These are phyloP conservation scores for Carettochelys insculpta DNA, from an alignment of 2,113 vertebrate species.

Conservation along the genomic window DNA sequence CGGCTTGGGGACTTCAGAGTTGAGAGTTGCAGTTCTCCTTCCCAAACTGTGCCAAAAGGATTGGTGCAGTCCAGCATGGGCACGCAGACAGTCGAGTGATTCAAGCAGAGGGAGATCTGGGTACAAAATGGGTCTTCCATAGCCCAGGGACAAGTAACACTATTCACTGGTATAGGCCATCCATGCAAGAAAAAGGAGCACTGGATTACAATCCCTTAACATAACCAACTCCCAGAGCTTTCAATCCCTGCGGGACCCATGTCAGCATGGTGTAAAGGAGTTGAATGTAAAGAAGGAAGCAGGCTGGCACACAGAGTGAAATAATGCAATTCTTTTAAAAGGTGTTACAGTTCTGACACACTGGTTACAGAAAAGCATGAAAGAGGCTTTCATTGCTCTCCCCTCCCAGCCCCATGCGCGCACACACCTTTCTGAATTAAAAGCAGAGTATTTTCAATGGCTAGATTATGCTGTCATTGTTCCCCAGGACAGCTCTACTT, in stretches of 20 bases:
- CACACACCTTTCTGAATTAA: conserved; percentile 26
- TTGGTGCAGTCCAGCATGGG: conserved; percentile 30
- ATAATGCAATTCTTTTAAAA: not conserved
- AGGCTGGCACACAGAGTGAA: not conserved
- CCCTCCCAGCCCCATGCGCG: conserved; percentile 28
- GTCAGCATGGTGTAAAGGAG: not conserved
- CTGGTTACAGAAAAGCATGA: conserved; percentile 50
- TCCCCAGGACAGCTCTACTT: conserved; percentile 52
- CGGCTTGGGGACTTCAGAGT: not conserved
- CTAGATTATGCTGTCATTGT: conserved; percentile 30
- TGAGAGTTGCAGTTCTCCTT: conserved; percentile 25
- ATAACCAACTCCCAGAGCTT: not conserved
- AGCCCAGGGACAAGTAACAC: not conserved
- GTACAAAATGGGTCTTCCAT: not conserved
- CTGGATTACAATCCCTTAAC: not conserved
- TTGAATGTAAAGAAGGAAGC: not conserved
- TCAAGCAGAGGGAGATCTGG: conserved; percentile 48
- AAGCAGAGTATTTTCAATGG: conserved; percentile 42
- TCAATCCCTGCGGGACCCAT: conserved; percentile 24
- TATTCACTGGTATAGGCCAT: not conserved
- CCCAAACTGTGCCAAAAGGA: conserved; percentile 41
- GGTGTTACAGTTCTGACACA: conserved; percentile 56
- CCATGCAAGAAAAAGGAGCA: not conserved
- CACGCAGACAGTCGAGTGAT: conserved; percentile 40
- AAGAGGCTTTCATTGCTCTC: conserved; percentile 58